Base-by-base conservation (phyloP, 2,888 invertebrate species). In the Julus scandinavius region DNA sequence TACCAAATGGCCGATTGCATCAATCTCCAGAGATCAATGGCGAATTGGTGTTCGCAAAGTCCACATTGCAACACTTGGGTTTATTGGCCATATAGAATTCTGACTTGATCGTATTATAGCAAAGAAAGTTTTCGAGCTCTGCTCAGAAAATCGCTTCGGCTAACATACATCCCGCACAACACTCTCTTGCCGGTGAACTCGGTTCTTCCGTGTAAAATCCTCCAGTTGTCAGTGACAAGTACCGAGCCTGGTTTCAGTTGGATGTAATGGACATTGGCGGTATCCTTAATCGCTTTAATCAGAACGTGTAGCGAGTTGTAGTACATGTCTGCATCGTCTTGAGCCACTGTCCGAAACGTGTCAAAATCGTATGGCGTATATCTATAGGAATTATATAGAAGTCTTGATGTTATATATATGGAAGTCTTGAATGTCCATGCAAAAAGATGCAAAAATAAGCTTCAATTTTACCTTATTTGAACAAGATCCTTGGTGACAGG, bases 321-420 rank as follows among this genome's bases (percentile, higher is more conserved):
- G 91, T 95, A 96, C n/a, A 93, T 91, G 20, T 92, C 91, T 91
- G 95, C 94, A 87, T 94, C 92, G 4, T 93, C 91, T 38, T 92
- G 91, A 72, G 93, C 93, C 0, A 94, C 87, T 54, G 95, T 93
- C 2, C 94, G 94, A 91, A 95, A 93, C 0, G 95, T 93, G 0
- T 95, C 94, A 3, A 96, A 94, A 91, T 97, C 96, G 91, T 96
- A 95, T 0, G 95, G 94, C 91, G 96, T 96, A 91, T 94, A 96
- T 90, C 95, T 95, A 91, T 1, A 29, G 29, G 29, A 29, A 29
- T 29, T 29, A 29, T 29, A 29, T 1, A 29, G 29, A 29, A 29
- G 29, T 29, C 29, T 29, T 29, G 29, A 29, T 29, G 29, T 29
- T 29, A 29, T 29, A 29, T 29, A 0, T 29, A 29, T 1, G 29